Evolutionary conservation across 2,113 vertebrate species (phyloP), one percentile per base, ranked within the genome.

Genomic region (Podarcis muralis): DNA sequence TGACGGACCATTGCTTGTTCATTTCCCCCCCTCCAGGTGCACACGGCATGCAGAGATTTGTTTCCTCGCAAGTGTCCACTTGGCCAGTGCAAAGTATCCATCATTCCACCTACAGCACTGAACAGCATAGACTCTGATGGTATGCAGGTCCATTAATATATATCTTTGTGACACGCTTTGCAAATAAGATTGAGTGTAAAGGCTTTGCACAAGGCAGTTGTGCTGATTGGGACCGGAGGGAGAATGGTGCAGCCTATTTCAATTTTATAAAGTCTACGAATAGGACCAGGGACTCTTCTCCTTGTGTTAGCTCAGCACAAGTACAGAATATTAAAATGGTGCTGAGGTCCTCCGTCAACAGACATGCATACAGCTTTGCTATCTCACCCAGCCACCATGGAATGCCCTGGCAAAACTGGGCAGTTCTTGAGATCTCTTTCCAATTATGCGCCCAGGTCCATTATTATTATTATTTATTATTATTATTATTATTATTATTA

Each of bases 101-200:
- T 99, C 95, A 99, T 99, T 93, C 98, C 99, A 77, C 99, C 99
- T 27, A 99, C 98, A 37, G 98, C 99, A 25, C 98, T 99, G 88
- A 99, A 99, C 96, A 99, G 99, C 97, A 99, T 99, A 84, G 99
- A 99, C 94, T 99, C 98, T 4, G 99, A 99, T 71, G 99, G 99
- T 99, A 98, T 57, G 98, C 98, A 95, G 79, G 8, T 53, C 5
- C 1, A 37, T 30, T 69, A 32, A 30, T 27, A n/a, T 40, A 3
- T 23, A 11, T 68, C 15, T 48, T 18, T 11, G 15, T 30, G 20
- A 7, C 48, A 20, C 68, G 59, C 18, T 79, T 7, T 43, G 8
- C 59, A 68, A 86, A 15, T 15, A 57, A 2, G 9, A 4, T 35
- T 57, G 69, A 16, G 48, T 16, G 22, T 5, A 72, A 71, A 43